Conservation (phyloP, 2,888 invertebrate species). For the Trachelus stipa region DNA sequence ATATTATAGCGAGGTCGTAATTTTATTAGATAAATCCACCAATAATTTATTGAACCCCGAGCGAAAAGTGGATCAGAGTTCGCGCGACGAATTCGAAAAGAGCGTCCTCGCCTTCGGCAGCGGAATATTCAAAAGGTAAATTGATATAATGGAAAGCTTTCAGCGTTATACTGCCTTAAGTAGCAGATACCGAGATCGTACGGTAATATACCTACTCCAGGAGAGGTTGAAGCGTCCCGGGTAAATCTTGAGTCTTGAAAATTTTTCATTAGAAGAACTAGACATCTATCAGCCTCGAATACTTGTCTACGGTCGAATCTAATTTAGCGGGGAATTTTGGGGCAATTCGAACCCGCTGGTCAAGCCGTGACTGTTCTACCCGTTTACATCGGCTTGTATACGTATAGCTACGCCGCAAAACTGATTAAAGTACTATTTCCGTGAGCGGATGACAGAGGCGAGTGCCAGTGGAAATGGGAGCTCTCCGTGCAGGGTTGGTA, state of each 20-base stretch:
- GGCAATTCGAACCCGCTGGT: neutral
- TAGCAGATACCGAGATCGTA: neutral
- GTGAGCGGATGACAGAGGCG: constrained; percentile 34
- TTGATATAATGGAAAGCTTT: neutral
- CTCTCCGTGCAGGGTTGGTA: neutral
- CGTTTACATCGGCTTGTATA: neutral
- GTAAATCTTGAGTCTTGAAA: neutral
- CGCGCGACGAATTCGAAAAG: neutral
- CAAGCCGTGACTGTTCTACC: neutral
- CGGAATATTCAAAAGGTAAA: neutral
- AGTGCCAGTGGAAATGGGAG: constrained; percentile 31
- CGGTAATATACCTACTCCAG: neutral
- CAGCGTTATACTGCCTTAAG: neutral
- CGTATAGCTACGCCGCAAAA: constrained; percentile 16
- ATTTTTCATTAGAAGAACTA: neutral
- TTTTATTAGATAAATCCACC: neutral
- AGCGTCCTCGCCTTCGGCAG: neutral
- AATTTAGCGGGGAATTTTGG: neutral
- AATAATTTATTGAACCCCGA: neutral
- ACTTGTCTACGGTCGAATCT: neutral
- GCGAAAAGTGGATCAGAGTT: neutral
- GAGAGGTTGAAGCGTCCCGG: neutral
- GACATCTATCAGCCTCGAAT: neutral
- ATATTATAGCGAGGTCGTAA: neutral
- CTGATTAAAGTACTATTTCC: constrained; percentile 42